Conservation (phyloP, 2,797 vertebrate genomes). For the Cygnus olor region DNA sequence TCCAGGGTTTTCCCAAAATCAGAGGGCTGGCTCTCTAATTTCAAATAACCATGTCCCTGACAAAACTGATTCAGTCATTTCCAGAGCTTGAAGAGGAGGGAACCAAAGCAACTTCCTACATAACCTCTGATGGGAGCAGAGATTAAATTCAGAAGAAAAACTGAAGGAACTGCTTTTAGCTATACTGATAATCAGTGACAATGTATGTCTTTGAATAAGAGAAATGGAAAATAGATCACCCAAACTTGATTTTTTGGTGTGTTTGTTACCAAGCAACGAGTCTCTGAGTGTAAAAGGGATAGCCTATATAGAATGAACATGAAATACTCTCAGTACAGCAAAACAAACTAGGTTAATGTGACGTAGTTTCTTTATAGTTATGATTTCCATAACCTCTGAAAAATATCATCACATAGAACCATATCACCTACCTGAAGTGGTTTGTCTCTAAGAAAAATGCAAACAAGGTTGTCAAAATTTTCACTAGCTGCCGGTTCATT, state of each 20-base stretch:
- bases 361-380: constrained; percentile 61
- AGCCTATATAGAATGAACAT: constrained; percentile 54
- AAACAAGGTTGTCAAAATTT: constrained; percentile 93
- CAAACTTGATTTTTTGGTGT: constrained; percentile 76
- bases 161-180: constrained; percentile 20
- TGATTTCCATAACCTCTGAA: constrained; percentile 28
- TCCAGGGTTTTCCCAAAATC: constrained; percentile 41
- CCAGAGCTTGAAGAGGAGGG: constrained; percentile 30
- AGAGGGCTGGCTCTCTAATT: not conserved
- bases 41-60: not conserved
- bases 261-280: constrained; percentile 78
- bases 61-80: constrained; percentile 43
- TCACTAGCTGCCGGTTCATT: constrained; percentile 93
- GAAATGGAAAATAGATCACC: constrained; percentile 48
- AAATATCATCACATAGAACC: constrained; percentile 70
- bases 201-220: constrained; percentile 32
- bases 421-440: constrained; percentile 92
- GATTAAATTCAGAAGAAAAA: constrained; percentile 22
- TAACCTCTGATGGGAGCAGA: constrained; percentile 47
- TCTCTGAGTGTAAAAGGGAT: constrained; percentile 68
- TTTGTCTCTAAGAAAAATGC: constrained; percentile 90
- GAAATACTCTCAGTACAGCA: constrained; percentile 55
- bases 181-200: constrained; percentile 10
- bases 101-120: constrained; percentile 63
- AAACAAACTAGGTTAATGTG: constrained; percentile 64